A percentile compares a stretch with the other conserved stretches of the same genome.
Conservation (phyloP, 1,140 invertebrate species). For the Musca vetustissima region DNA sequence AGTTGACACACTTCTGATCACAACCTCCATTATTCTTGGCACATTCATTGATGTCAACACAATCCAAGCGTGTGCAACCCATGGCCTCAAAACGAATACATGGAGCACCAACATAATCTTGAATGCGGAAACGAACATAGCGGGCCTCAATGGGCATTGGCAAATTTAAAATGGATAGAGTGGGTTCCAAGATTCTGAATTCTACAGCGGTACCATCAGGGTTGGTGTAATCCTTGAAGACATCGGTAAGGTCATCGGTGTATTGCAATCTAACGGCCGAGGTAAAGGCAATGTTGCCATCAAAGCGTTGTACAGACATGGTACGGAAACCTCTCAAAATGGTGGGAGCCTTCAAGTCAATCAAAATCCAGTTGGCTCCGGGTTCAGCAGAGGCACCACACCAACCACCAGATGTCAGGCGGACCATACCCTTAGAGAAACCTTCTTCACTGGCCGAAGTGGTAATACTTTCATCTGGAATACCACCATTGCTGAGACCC, state of each 20-base stretch:
- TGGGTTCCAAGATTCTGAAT: slow-evolving; percentile 84
- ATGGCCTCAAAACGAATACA: slow-evolving; percentile 91
- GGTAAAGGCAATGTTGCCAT: slow-evolving; percentile 81
- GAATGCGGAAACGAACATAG: slow-evolving; percentile 84
- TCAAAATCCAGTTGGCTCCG: slow-evolving; percentile 83
- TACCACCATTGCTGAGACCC: slow-evolving; percentile 83
- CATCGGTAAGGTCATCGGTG: slow-evolving; percentile 84
- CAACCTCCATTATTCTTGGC: slow-evolving; percentile 86
- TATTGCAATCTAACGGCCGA: slow-evolving; percentile 85
- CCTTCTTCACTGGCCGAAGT: slow-evolving; percentile 81
- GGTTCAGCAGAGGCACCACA: slow-evolving; percentile 83
- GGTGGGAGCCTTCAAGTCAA: slow-evolving; percentile 88
- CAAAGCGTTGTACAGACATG: slow-evolving; percentile 77
- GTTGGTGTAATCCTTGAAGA: slow-evolving; percentile 88
- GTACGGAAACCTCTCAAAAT: slow-evolving; percentile 87
- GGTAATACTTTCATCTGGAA: slow-evolving; percentile 85
- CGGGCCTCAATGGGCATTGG: slow-evolving; percentile 90
- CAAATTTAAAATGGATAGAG: slow-evolving; percentile 84
- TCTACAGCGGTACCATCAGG: slow-evolving; percentile 90
- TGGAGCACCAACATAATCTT: slow-evolving; percentile 85
- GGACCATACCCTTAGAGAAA: slow-evolving; percentile 79
- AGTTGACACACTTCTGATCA: slow-evolving; percentile 91
- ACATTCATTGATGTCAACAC: slow-evolving; percentile 92
- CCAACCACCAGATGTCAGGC: slow-evolving; percentile 83
- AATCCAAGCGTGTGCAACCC: slow-evolving; percentile 89